Conservation (phyloP, 2,888 invertebrate genomes). For the Hofmannophila pseudospretella region DNA sequence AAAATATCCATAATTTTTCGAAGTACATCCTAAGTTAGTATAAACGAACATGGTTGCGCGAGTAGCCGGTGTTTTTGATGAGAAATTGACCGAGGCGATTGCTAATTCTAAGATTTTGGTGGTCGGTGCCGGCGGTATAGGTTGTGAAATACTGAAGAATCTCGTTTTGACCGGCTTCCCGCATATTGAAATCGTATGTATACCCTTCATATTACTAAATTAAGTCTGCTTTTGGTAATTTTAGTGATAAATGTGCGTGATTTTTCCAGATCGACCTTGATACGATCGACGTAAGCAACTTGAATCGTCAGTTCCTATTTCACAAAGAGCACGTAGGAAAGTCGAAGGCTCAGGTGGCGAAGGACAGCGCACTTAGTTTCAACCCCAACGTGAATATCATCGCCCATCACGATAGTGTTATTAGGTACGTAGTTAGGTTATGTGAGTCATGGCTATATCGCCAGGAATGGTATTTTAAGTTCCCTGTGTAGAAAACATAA, state of each 20-base stretch:
- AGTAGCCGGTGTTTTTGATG: conserved; percentile 81
- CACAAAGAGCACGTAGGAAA: conserved; percentile 98
- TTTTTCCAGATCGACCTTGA: conserved; percentile 96
- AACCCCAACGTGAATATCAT: conserved; percentile 93
- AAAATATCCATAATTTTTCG: conserved; percentile 14
- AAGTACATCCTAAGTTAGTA: conserved; percentile 17
- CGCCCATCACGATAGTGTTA: conserved; percentile 95
- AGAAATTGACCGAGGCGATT: conserved; percentile 81
- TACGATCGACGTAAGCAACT: conserved; percentile 99
- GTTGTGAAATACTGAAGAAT: conserved; percentile 98
- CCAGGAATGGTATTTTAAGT: too few species aligned
- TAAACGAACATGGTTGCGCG: conserved; percentile 79
- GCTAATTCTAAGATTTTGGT: conserved; percentile 87
- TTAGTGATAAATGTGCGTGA: conserved; percentile 4
- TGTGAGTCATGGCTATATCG: conserved; percentile 9
- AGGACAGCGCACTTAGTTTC: conserved; percentile 91
- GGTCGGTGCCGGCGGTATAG: conserved; percentile 99
- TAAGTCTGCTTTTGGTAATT: conserved; percentile 34
- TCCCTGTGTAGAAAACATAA: too few species aligned
- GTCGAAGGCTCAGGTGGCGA: conserved; percentile 95
- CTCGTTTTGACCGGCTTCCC: conserved; percentile 95
- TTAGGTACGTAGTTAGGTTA: conserved; percentile 80
- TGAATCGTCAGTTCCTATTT: conserved; percentile 99
- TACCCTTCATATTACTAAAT: conserved; percentile 5
- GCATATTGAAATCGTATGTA: conserved; percentile 94